Evolutionary conservation across 2,888 invertebrate species (phyloP).

Genomic region (Norana najaformis): DNA sequence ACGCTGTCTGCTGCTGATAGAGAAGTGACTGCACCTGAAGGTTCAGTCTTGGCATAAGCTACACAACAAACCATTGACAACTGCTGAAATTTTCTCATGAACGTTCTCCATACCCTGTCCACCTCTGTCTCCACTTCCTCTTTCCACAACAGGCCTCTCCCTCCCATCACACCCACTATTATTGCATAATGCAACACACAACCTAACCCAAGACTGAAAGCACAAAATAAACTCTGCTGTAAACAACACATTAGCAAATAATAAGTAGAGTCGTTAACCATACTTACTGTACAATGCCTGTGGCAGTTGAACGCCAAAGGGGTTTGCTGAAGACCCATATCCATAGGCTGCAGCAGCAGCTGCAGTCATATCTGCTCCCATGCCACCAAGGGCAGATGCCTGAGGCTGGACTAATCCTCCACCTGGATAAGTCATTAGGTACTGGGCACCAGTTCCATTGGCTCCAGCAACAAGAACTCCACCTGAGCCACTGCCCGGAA

Average conservation of each 20-base stretch:
- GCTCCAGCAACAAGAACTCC: neutral
- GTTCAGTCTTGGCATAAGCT: constrained; percentile 25
- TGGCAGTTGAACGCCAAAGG: constrained; percentile 24
- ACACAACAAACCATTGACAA: neutral
- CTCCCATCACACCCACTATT: too few relatives aligned
- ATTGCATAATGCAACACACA: neutral
- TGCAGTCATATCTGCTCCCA: neutral
- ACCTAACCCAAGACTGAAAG: neutral
- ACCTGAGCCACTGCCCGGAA: neutral
- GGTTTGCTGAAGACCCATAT: constrained; percentile 14
- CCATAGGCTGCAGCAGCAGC: constrained; percentile 19
- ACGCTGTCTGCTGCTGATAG: constrained; percentile 17
- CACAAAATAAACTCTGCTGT: neutral
- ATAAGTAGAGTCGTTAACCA: neutral
- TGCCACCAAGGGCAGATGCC: constrained; percentile 27
- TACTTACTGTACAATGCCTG: constrained; percentile 30
- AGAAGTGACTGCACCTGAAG: constrained; percentile 8
- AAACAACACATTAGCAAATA: neutral
- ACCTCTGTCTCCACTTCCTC: neutral
- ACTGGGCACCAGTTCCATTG: constrained; percentile 3
- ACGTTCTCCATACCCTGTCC: neutral
- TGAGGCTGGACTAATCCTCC: constrained; percentile 25
- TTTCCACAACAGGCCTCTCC: too few relatives aligned
- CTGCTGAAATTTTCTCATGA: neutral
- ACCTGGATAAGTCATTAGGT: neutral